These are phyloP conservation scores for Sepiola atlantica DNA, from an alignment of 2,888 invertebrate species.

Conservation along the genomic window DNA sequence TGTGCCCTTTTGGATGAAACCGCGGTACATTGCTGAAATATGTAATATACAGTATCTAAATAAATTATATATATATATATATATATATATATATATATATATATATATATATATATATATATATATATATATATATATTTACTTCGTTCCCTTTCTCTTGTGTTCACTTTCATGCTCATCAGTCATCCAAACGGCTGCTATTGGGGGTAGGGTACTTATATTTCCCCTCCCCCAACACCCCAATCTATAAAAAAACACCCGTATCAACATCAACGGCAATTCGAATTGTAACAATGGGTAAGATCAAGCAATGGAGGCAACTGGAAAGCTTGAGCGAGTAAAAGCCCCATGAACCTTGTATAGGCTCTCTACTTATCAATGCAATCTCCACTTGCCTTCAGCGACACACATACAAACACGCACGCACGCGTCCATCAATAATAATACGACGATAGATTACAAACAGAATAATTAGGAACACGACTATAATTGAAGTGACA, in stretches of 20 bases:
- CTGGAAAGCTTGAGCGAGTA: background rate
- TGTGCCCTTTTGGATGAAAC: too few species aligned
- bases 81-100: background rate
- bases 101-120: background rate
- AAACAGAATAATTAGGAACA: constrained; percentile 12
- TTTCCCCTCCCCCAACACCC: too few species aligned
- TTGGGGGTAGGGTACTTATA: background rate
- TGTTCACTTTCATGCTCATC: background rate
- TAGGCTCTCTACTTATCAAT: background rate
- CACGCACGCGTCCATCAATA: too few species aligned
- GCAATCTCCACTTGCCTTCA: background rate
- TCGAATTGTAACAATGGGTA: background rate
- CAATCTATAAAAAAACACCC: background rate
- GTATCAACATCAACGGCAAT: background rate
- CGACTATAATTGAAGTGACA: background rate
- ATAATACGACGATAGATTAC: background rate
- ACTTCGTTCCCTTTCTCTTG: too few species aligned
- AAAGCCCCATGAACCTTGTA: background rate
- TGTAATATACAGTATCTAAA: too few species aligned
- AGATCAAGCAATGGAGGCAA: background rate
- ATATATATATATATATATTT: background rate
- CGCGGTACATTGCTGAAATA: too few species aligned
- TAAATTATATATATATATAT: background rate
- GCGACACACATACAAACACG: too few species aligned
- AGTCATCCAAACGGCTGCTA: background rate